phyloP scores from a whole-genome alignment of 2,113 vertebrate genomes.

The Ophiodon elongatus region DNA sequence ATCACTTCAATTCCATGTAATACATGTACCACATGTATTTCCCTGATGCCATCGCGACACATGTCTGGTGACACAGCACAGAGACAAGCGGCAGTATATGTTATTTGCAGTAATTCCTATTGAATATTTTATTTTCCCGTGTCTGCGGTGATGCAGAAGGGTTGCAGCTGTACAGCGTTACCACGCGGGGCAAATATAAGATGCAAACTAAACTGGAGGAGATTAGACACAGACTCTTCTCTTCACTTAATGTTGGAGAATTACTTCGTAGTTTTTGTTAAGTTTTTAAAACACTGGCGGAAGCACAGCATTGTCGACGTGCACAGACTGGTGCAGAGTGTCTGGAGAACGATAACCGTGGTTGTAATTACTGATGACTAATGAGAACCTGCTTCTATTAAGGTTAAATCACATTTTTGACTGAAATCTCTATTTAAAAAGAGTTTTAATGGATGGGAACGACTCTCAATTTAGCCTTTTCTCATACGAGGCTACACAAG shows the following conservation, averaged over 20 bases:
- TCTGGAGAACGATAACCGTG: slow-evolving; percentile 35
- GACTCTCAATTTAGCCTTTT: slow-evolving; percentile 32
- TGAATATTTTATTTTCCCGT: not conserved
- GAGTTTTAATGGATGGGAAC: slow-evolving; percentile 31
- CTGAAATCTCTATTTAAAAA: slow-evolving; percentile 34
- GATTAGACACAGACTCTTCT: slow-evolving; percentile 10
- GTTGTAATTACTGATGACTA: slow-evolving; percentile 42
- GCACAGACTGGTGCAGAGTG: not conserved
- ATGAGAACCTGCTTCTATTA: slow-evolving; percentile 33
- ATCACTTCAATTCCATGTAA: slow-evolving; percentile 30
- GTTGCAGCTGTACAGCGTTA: slow-evolving; percentile 18
- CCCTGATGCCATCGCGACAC: not conserved
- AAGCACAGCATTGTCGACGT: not conserved
- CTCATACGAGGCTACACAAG: not conserved
- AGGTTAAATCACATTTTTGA: slow-evolving; percentile 33
- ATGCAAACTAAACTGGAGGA: not conserved
- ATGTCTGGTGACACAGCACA: not conserved
- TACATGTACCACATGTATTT: slow-evolving; percentile 25
- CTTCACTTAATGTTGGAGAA: slow-evolving; percentile 8
- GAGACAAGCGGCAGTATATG: slow-evolving; percentile 1
- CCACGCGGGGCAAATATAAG: not conserved
- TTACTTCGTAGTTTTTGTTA: slow-evolving; percentile 11
- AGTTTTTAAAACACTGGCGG: not conserved
- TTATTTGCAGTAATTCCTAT: slow-evolving; percentile 1
- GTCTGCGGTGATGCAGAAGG: not conserved